These are phyloP conservation scores for Scaeva pyrastri DNA, from an alignment of 2,888 invertebrate species.

Conservation along the genomic window DNA sequence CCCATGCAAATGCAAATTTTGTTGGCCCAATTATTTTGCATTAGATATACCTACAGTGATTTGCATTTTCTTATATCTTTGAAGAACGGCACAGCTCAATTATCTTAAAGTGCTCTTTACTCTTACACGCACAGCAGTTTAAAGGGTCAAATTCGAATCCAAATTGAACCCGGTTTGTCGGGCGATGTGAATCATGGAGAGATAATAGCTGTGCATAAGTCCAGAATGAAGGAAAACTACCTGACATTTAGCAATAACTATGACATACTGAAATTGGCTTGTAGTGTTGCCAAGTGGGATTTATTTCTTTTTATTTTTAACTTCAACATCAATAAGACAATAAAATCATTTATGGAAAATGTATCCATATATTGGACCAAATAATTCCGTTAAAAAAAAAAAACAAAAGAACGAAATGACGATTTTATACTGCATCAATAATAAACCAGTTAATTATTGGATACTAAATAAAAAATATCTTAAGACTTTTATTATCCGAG, in stretches of 20 bases:
- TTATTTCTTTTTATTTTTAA: too few relatives aligned
- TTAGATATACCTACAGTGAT: neutral
- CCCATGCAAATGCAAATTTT: neutral
- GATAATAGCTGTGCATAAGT: neutral
- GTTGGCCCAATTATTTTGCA: neutral
- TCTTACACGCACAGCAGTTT: neutral
- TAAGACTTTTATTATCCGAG: too few relatives aligned
- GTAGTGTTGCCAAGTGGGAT: too few relatives aligned
- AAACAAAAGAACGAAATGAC: too few relatives aligned
- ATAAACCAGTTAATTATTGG: too few relatives aligned
- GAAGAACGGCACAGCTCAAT: neutral
- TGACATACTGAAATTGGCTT: neutral
- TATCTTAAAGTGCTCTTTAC: neutral
- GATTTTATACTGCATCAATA: too few relatives aligned
- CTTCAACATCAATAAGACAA: too few relatives aligned
- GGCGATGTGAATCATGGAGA: neutral
- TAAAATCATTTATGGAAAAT: too few relatives aligned
- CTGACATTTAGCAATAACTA: neutral
- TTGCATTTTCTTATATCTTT: neutral
- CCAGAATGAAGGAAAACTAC: neutral
- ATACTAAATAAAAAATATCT: too few relatives aligned
- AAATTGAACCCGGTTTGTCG: neutral
- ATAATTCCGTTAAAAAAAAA: too few relatives aligned
- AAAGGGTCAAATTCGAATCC: neutral
- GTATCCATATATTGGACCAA: too few relatives aligned